phyloP scores from a whole-genome alignment of 1,140 invertebrate genomes.

The Drosophila ironensis region DNA sequence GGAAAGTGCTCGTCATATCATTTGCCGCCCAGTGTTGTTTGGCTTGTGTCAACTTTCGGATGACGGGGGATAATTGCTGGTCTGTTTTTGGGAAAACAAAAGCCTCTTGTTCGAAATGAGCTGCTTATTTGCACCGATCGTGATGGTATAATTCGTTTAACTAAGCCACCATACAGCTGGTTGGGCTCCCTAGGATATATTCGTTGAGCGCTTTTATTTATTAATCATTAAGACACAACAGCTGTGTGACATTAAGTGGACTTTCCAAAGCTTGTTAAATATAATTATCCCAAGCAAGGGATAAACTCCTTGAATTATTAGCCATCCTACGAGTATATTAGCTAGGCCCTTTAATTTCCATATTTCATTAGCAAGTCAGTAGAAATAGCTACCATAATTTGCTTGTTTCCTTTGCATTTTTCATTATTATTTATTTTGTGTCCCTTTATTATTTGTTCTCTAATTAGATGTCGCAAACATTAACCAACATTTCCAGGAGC shows the following conservation, averaged over 20 bases:
- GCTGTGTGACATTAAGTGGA: neutral
- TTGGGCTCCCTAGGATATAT: too few species aligned
- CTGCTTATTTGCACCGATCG: constrained; percentile 2
- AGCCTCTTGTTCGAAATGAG: constrained; percentile 1
- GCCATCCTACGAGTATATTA: neutral
- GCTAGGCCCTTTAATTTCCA: neutral
- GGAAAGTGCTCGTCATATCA: constrained; percentile 58
- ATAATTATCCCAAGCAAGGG: constrained; percentile 10
- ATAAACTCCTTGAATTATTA: neutral
- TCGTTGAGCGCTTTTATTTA: neutral
- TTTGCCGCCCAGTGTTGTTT: constrained; percentile 23
- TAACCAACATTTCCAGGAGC: constrained; percentile 20
- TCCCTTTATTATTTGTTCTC: constrained; percentile 38
- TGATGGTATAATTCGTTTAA: constrained; percentile 3
- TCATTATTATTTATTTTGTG: constrained; percentile 20
- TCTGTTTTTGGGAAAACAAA: neutral
- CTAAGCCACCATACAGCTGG: neutral
- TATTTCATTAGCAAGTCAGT: constrained; percentile 1
- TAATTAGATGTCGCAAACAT: constrained; percentile 58
- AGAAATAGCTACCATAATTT: neutral
- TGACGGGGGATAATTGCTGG: constrained; percentile 17
- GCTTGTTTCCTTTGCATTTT: constrained; percentile 1
- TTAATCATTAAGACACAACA: neutral
- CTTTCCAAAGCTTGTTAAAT: neutral
- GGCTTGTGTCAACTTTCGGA: constrained; percentile 27